phyloP scores from a whole-genome alignment of 1,140 invertebrate species.

The Aphelinus certus region DNA sequence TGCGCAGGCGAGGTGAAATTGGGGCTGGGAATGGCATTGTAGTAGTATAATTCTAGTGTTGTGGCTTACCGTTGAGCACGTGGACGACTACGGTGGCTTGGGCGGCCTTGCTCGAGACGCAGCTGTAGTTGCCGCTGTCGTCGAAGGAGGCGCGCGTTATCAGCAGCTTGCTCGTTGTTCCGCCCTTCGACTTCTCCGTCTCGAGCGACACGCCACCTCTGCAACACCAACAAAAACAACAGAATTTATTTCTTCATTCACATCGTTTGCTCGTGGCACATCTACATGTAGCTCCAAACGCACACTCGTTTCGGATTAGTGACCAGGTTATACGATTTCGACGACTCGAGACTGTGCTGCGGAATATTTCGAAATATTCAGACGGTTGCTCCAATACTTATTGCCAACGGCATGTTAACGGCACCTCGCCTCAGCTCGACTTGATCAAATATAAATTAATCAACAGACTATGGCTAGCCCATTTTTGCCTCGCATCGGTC shows the following conservation, averaged over 20 bases:
- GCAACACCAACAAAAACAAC: constrained; percentile 23
- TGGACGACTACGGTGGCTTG: constrained; percentile 86
- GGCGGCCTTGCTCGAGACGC: constrained; percentile 84
- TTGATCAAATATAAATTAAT: no score
- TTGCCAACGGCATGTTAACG: no score
- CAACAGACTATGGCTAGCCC: no score
- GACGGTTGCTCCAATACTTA: no score
- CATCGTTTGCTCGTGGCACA: neutral
- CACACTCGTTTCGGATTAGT: neutral
- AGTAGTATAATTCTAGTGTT: no score
- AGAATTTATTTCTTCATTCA: neutral
- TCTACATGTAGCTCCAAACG: neutral
- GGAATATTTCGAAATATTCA: no score
- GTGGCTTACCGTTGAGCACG: constrained; percentile 82
- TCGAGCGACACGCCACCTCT: constrained; percentile 86
- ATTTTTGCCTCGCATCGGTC: no score
- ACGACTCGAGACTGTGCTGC: no score
- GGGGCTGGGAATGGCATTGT: no score
- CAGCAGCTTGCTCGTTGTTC: constrained; percentile 86
- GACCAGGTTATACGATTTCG: neutral
- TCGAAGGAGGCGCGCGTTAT: constrained; percentile 82
- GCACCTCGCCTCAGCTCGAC: no score
- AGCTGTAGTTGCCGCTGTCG: constrained; percentile 90
- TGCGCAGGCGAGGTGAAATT: no score
- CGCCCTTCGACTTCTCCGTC: constrained; percentile 87